Conservation (phyloP, 2,113 vertebrate genomes). For the Callorhinus ursinus region DNA sequence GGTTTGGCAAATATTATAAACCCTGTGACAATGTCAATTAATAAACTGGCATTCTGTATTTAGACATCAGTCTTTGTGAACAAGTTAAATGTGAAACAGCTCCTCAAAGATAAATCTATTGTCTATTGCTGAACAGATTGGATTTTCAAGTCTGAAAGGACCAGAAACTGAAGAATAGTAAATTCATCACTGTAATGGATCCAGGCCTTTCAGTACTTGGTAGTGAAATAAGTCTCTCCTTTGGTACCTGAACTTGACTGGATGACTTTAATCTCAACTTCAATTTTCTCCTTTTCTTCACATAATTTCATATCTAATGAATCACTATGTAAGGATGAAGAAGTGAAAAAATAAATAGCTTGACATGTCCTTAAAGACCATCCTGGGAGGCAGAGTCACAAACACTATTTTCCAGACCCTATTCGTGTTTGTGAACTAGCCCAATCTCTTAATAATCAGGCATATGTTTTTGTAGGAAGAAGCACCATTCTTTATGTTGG, state of each 20-base stretch:
- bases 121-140: not conserved
- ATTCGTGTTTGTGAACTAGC: not conserved
- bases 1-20: not conserved
- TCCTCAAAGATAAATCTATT: not conserved
- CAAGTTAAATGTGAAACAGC: not conserved
- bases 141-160: not conserved
- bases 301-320: not conserved
- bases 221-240: not conserved
- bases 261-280: conserved; percentile 14
- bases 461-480: conserved; percentile 14
- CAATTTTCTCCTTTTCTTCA: not conserved
- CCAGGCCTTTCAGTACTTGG: not conserved
- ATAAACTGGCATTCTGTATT: not conserved
- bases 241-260: not conserved
- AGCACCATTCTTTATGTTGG: not conserved
- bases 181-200: not conserved
- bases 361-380: conserved; percentile 9
- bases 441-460: conserved; percentile 1
- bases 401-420: not conserved
- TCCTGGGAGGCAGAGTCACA: not conserved
- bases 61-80: not conserved
- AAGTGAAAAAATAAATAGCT: not conserved
- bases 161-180: not conserved
- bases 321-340: not conserved
- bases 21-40: not conserved